Evolutionary conservation across 2,888 invertebrate species (phyloP), one percentile per base, ranked within the genome.

Genomic region (Dendrolimus houi): DNA sequence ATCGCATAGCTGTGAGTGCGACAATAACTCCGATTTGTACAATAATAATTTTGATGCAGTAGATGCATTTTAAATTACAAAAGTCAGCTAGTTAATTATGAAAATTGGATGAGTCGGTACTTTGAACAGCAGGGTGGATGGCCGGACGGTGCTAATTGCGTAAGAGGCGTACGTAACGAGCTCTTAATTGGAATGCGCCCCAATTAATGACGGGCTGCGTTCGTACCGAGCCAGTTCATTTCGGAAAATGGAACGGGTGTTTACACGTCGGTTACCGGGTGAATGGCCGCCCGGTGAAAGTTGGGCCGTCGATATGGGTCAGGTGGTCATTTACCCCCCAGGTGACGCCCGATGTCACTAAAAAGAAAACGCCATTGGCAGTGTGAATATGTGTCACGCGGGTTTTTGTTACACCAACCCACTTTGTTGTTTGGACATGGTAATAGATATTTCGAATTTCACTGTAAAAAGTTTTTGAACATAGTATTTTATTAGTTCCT

Each of bases 101-200:
- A 71, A 71, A 72, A 75, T 70, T 71, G 67, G 71, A 70, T 69
- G 69, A 62, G 67, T 70, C 61, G 61, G 71, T 68, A 74, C 72
- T 65, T 67, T 68, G 72, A 75, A 47, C 47, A 10, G 47, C 47
- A 47, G 47, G 47, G 47, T 47, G 47, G 2, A 77, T 77, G 72
- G 72, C 69, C 76, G 77, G 79, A 75, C 75, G 75, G 74, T 74
- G 75, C 74, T 86, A 83, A 87, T 87, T 88, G 81, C 83, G 81
- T 83, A 86, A 86, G 85, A 85, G 85, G 77, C 79, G 79, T 73
- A 75, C 77, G 72, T 77, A 82, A 86, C 85, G 82, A 84, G 85
- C 74, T 80, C 85, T 86, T 87, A 87, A 89, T 89, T 87, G 88
- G 85, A 88, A 83, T 87, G 84, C 79, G 87, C 83, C 82, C 87